These are phyloP conservation scores for Mamestra configurata DNA, from an alignment of 1,140 invertebrate species.

Conservation along the genomic window DNA sequence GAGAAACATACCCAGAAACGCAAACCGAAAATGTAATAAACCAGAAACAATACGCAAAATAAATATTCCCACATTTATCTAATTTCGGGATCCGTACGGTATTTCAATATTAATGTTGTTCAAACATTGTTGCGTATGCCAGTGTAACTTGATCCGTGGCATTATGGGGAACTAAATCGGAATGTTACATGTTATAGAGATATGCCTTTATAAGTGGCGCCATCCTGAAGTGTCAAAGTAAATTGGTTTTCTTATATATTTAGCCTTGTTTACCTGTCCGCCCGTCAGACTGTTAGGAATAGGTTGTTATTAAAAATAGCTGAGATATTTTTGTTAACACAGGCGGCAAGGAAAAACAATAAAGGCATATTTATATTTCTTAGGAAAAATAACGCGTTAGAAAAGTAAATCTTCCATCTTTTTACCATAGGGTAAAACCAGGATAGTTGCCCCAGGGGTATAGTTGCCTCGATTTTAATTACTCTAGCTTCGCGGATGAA, in stretches of 20 bases:
- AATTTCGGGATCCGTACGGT: neutral
- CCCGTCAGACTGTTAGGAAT: neutral
- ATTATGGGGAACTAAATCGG: neutral
- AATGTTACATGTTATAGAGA: neutral
- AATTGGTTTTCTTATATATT: neutral
- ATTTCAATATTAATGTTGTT: conserved; percentile 22
- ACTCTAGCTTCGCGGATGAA: too few relatives aligned
- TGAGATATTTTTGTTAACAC: neutral
- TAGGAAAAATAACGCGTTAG: too few relatives aligned
- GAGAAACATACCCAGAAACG: neutral
- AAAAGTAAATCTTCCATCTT: too few relatives aligned
- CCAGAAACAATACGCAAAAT: neutral
- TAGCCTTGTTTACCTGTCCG: neutral
- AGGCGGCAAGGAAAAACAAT: neutral
- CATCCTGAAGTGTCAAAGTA: neutral
- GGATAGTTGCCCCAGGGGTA: too few relatives aligned
- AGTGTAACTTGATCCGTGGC: neutral
- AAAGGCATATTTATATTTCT: neutral
- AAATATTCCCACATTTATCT: conserved; percentile 19
- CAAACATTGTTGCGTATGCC: neutral
- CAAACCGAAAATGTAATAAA: conserved; percentile 23
- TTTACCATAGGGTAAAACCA: too few relatives aligned
- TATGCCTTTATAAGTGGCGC: neutral
- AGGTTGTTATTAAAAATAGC: conserved; percentile 3
- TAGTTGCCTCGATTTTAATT: too few relatives aligned